A percentile compares a stretch with the other conserved stretches of the same genome.
These are phyloP conservation scores for Rhynchotus rufescens DNA, from an alignment of 2,797 vertebrate species.

Conservation along the genomic window DNA sequence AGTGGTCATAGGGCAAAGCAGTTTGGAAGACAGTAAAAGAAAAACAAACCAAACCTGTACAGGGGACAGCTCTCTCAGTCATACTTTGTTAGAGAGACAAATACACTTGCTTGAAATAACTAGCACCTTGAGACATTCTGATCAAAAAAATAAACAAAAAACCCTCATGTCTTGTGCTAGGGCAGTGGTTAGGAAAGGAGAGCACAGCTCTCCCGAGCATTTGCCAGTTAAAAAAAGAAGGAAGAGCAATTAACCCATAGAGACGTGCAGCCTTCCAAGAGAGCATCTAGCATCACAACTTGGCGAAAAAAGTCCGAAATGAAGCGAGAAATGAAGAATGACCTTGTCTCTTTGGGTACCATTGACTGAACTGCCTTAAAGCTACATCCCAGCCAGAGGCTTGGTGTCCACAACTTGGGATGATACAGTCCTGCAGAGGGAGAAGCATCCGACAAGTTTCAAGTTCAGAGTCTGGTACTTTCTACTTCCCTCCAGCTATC, in stretches of 20 bases:
- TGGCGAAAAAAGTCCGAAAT: background rate
- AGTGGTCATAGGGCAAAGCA: background rate
- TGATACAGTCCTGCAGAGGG: background rate
- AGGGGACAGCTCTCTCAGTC: background rate
- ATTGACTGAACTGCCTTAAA: background rate
- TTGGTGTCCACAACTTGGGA: background rate
- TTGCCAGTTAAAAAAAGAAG: background rate
- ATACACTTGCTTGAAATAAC: background rate
- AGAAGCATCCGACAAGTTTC: background rate
- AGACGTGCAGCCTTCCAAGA: background rate
- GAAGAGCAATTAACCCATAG: background rate
- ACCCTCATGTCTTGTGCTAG: background rate
- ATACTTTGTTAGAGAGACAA: background rate
- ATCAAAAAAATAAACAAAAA: background rate
- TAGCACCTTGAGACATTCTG: background rate
- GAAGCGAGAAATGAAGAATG: no score
- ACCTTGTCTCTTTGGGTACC: background rate
- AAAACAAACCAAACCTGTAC: background rate
- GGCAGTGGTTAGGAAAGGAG: background rate
- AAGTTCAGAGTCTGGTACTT: background rate
- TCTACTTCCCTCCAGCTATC: background rate
- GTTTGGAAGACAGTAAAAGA: background rate
- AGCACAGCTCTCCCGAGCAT: background rate
- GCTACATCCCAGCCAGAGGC: background rate
- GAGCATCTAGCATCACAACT: background rate